phyloP scores from a whole-genome alignment of 1,140 invertebrate species.

The Drosophila ogumai region DNA sequence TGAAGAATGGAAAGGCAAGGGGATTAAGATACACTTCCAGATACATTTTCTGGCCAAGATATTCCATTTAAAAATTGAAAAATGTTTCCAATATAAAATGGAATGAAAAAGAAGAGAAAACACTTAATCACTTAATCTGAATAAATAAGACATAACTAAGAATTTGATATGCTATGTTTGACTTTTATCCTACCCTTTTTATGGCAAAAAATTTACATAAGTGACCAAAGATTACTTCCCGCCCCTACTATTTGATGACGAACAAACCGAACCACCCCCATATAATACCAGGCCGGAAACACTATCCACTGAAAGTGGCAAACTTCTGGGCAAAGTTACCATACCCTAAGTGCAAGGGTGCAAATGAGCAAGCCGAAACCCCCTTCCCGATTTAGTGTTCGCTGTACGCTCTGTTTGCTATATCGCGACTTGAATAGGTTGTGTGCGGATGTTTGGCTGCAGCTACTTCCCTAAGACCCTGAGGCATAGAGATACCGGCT shows the following conservation, averaged over 20 bases:
- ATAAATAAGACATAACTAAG: conserved; percentile 7
- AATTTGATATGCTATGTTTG: conserved; percentile 1
- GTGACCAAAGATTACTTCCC: conserved; percentile 14
- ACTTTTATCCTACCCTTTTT: conserved; percentile 20
- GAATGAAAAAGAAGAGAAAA: too few relatives aligned
- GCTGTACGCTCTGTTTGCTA: conserved; percentile 35
- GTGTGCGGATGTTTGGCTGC: conserved; percentile 11
- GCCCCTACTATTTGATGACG: conserved; percentile 17
- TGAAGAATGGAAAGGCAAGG: conserved; percentile 2
- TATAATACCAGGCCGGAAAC: conserved; percentile 19
- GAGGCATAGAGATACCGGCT: conserved; percentile 22
- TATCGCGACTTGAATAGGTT: conserved; percentile 27
- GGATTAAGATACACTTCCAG: conserved; percentile 7
- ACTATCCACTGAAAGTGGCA: conserved; percentile 18
- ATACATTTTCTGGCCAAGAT: neutral
- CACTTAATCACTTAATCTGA: neutral
- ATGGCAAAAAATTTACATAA: conserved; percentile 30
- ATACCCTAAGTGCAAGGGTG: conserved; percentile 32
- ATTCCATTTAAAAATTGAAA: neutral
- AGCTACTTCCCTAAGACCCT: conserved; percentile 36
- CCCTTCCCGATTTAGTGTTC: conserved; percentile 10
- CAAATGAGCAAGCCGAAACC: conserved; percentile 34
- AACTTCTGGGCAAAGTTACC: conserved; percentile 16
- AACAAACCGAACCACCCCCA: conserved; percentile 10
- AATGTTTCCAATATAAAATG: neutral